Evolutionary conservation across 2,888 invertebrate genomes (phyloP).

Genomic region (Ceraclea dissimilis): DNA sequence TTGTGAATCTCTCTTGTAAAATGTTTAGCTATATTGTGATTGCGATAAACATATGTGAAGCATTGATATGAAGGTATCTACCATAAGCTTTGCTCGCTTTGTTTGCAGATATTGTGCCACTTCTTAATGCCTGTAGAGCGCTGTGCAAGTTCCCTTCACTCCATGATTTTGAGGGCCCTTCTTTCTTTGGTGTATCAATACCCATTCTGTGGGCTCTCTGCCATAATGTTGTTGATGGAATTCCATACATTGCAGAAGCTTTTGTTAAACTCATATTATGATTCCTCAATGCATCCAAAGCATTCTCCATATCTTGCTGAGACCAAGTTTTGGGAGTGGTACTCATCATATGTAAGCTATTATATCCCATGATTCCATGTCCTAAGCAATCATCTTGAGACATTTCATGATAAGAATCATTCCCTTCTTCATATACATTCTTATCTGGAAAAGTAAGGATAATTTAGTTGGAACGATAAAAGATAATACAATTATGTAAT

Average conservation of each 20-base stretch:
- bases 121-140: conserved; percentile 73
- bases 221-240: conserved; percentile 87
- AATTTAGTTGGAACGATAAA: too few species aligned
- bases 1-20: too few species aligned
- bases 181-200: conserved; percentile 87
- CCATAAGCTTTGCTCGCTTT: conserved; percentile 87
- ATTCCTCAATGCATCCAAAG: conserved; percentile 75
- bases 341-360: conserved; percentile 34
- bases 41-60: too few species aligned
- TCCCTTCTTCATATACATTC: conserved; percentile 11
- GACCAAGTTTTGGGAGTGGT: conserved; percentile 80
- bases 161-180: conserved; percentile 82
- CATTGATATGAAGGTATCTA: too few species aligned
- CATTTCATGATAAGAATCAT: conserved; percentile 17
- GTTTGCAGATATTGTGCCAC: conserved; percentile 81
- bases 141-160: conserved; percentile 75
- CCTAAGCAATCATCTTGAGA: conserved; percentile 24
- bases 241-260: conserved; percentile 78
- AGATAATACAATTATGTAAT: too few species aligned
- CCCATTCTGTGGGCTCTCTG: conserved; percentile 83
- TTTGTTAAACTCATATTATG: conserved; percentile 87
- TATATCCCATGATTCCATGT: conserved; percentile 28
- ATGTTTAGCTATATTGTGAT: too few species aligned
- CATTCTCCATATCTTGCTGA: conserved; percentile 83
- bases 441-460: neutral